phyloP scores from a whole-genome alignment of 2,797 vertebrate species.

The Phalloptychus januarius region DNA sequence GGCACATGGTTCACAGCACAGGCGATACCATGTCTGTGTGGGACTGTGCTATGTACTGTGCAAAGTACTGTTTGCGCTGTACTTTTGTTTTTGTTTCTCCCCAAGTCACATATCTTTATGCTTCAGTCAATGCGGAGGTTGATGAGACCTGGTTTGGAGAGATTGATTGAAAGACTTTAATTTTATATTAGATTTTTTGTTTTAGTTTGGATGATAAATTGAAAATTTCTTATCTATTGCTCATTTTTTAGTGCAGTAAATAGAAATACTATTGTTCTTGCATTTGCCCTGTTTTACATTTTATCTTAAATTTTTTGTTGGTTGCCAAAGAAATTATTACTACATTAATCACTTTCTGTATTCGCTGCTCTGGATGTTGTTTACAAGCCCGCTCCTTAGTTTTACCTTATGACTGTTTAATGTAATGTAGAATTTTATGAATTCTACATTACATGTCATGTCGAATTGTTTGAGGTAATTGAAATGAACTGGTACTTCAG shows the following conservation, averaged over 20 bases:
- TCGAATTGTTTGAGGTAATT: too few species aligned
- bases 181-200: not conserved
- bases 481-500: too few species aligned
- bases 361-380: not conserved
- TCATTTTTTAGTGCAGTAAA: not conserved
- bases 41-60: not conserved
- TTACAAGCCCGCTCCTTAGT: not conserved
- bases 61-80: not conserved
- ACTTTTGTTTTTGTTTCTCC: conserved; percentile 3
- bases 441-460: too few species aligned
- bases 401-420: not conserved
- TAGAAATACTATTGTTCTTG: not conserved
- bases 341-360: not conserved
- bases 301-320: not conserved
- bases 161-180: not conserved
- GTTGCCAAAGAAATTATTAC: not conserved
- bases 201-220: not conserved
- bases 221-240: not conserved
- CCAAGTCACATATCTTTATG: not conserved
- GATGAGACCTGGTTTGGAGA: not conserved
- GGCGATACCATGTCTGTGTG: conserved; percentile 5
- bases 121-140: not conserved
- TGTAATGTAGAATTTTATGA: too few species aligned
- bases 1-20: conserved; percentile 34
- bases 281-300: not conserved